phyloP scores from a whole-genome alignment of 2,888 invertebrate genomes.

The Trichogramma evanescens region DNA sequence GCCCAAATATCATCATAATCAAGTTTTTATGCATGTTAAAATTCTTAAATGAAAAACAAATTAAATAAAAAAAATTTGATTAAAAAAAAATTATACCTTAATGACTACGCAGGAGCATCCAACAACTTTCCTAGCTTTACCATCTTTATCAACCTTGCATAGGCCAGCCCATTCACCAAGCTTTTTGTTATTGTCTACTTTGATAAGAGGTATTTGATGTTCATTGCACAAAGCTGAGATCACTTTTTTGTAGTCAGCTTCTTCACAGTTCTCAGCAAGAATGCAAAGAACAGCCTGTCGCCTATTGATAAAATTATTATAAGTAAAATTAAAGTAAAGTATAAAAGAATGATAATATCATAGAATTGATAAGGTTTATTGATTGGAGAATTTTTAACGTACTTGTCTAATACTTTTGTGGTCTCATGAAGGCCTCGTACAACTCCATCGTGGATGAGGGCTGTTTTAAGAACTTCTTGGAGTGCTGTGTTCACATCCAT shows the following conservation, averaged over 20 bases:
- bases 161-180: conserved; percentile 99
- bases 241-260: conserved; percentile 93
- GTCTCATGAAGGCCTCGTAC: conserved; percentile 96
- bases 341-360: too few species aligned
- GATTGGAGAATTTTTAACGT: conserved; percentile 38
- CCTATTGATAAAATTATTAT: conserved; percentile 48
- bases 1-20: conserved; percentile 42
- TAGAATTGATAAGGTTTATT: neutral
- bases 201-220: conserved; percentile 94
- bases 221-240: conserved; percentile 97
- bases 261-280: conserved; percentile 96
- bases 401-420: conserved; percentile 97
- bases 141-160: conserved; percentile 98
- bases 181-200: conserved; percentile 98
- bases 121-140: conserved; percentile 97
- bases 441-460: conserved; percentile 90
- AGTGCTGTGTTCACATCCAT: conserved; percentile 95
- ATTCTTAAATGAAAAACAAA: neutral
- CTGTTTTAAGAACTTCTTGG: conserved; percentile 92
- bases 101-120: conserved; percentile 97
- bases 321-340: too few species aligned
- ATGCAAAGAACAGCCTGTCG: conserved; percentile 95
- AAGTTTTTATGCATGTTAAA: neutral
- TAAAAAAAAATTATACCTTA: conserved; percentile 54
- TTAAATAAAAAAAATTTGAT: neutral